phyloP scores from a whole-genome alignment of 2,797 vertebrate species.

The Chaunax sp. region DNA sequence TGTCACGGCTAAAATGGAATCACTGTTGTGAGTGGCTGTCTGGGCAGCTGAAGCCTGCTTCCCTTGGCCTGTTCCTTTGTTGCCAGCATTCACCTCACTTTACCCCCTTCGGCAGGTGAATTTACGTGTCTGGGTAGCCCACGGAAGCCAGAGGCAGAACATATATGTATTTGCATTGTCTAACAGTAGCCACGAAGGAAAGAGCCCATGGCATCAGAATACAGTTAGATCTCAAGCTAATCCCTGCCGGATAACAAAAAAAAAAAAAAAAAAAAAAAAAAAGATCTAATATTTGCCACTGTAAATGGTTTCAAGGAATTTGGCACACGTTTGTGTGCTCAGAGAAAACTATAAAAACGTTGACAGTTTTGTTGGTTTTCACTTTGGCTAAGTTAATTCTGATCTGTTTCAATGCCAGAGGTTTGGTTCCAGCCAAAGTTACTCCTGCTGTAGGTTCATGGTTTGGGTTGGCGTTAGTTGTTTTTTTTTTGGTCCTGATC shows the following conservation, averaged over 20 bases:
- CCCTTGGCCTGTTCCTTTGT: slow-evolving; percentile 80
- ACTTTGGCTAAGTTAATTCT: slow-evolving; percentile 21
- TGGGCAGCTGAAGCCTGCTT: slow-evolving; percentile 80
- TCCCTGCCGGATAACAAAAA: slow-evolving; percentile 25
- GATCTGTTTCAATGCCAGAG: slow-evolving; percentile 8
- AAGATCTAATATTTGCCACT: slow-evolving; percentile 58
- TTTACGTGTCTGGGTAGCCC: slow-evolving; percentile 74
- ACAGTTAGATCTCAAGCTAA: slow-evolving; percentile 52
- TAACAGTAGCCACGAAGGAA: slow-evolving; percentile 28
- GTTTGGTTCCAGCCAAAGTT: slow-evolving; percentile 5
- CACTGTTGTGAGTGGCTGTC: slow-evolving; percentile 85
- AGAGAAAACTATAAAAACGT: slow-evolving; percentile 3
- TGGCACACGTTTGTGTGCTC: slow-evolving; percentile 22
- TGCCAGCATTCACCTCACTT: slow-evolving; percentile 82
- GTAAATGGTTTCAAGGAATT: slow-evolving; percentile 41
- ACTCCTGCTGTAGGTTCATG: slow-evolving; percentile 2
- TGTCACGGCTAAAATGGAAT: slow-evolving; percentile 94
- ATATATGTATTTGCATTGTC: slow-evolving; percentile 72
- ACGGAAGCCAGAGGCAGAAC: slow-evolving; percentile 42
- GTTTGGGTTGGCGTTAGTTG: neutral
- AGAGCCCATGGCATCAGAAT: slow-evolving; percentile 46
- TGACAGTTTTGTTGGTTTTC: slow-evolving; percentile 23
- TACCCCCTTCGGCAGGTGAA: slow-evolving; percentile 82
- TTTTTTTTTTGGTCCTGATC: neutral
- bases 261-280: slow-evolving; percentile 20